phyloP scores from a whole-genome alignment of 2,797 vertebrate species.

The Hipposideros larvatus region DNA sequence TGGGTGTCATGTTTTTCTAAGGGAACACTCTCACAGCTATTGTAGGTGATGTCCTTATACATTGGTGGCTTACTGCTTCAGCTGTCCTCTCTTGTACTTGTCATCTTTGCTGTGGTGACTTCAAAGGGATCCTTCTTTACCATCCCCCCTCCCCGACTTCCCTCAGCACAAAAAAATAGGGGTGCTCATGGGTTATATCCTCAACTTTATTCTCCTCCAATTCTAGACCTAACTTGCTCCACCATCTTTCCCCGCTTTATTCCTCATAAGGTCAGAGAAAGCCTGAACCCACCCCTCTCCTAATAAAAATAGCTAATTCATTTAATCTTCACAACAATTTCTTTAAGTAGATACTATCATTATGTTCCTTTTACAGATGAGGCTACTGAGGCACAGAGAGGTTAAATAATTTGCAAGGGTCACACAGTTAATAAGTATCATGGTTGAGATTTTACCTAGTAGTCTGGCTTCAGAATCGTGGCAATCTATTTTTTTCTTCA shows the following conservation, averaged over 20 bases:
- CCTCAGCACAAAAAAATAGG: background rate
- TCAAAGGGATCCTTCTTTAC: background rate
- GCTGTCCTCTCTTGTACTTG: background rate
- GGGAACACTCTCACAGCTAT: background rate
- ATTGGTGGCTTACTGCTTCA: background rate
- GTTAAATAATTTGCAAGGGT: background rate
- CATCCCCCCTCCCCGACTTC: background rate
- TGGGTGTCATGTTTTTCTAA: background rate
- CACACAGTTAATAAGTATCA: background rate
- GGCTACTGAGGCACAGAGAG: background rate
- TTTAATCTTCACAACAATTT: background rate
- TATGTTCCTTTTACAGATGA: background rate
- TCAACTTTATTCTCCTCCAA: background rate
- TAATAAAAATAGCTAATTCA: background rate
- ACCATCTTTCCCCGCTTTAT: background rate
- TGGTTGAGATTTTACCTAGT: background rate
- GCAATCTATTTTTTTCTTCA: background rate
- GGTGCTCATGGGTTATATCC: rapidly evolving
- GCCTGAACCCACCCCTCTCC: too few relatives aligned
- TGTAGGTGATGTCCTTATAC: background rate
- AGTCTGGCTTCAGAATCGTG: background rate
- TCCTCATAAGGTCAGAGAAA: background rate
- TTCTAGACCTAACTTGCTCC: background rate
- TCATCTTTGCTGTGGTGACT: background rate
- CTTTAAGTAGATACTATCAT: background rate